These are phyloP conservation scores for Betta splendens DNA, from an alignment of 2,797 vertebrate genomes.

Conservation along the genomic window DNA sequence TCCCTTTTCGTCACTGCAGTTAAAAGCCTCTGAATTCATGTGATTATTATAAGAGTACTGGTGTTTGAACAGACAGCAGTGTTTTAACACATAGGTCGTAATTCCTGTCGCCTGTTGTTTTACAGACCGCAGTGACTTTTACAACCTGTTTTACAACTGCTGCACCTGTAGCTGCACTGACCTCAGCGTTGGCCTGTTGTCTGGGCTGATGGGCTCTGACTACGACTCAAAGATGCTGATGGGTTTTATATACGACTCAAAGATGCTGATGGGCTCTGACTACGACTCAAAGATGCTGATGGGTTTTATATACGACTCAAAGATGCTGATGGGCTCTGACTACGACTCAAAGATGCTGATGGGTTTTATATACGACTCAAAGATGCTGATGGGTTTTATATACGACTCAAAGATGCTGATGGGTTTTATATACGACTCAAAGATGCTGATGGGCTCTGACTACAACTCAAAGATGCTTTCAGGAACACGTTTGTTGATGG, in stretches of 20 bases:
- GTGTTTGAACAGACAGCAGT: background rate
- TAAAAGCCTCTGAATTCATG: background rate
- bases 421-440: slow-evolving; percentile 20
- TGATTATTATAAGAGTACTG: background rate
- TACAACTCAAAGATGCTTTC: slow-evolving; percentile 2
- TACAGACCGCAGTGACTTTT: background rate
- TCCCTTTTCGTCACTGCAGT: background rate
- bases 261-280: slow-evolving; percentile 18
- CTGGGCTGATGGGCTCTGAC: slow-evolving; percentile 16
- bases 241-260: slow-evolving; percentile 20
- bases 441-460: slow-evolving; percentile 18
- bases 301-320: too few relatives aligned
- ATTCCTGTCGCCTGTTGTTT: background rate
- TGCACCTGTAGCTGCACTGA: slow-evolving; percentile 46
- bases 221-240: slow-evolving; percentile 1
- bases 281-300: slow-evolving; percentile 2
- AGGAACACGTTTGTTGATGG: too few relatives aligned
- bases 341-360: slow-evolving; percentile 2
- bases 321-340: slow-evolving; percentile 22
- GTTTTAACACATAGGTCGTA: background rate
- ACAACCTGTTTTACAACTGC: slow-evolving; percentile 7
- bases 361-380: too few relatives aligned
- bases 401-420: slow-evolving; percentile 5
- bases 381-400: slow-evolving; percentile 22
- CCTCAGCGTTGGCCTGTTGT: slow-evolving; percentile 16